Base-by-base conservation (phyloP, 2,888 invertebrate genomes). In the Drosophila pseudotakahashii region DNA sequence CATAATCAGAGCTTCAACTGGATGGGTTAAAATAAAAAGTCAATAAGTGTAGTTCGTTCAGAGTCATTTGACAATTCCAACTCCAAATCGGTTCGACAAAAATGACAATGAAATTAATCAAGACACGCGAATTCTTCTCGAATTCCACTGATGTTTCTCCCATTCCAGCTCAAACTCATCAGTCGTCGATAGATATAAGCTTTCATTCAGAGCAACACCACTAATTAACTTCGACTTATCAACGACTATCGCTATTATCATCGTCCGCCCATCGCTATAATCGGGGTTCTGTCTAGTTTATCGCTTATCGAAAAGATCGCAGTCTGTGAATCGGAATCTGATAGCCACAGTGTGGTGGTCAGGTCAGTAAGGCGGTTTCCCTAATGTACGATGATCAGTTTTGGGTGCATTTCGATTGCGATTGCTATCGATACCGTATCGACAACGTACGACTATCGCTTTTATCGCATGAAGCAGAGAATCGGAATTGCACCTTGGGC, bases 1-100 rank as follows among this genome's bases (percentile, higher is more conserved):
- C 59, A 55, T 59, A 55, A 59, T 55, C 57, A 59, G 41, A 59
- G 57, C 59, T 57, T 55, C 59, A 59, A 37, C 41, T 41, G 59
- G 57, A 59, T 59, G 36, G 52, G 23, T 52, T 52, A 4, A 37
- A 19, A 26, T 23, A 7, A 26, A 23, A 39, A 52, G 30, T 23
- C 59, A 55, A 55, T 54, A 53, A 39, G 30, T 55, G 57, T 59
- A 55, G 59, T 59, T 59, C 55, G 59, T 41, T 59, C 41, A 41
- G 32, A 52, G 37, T 16, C 57, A 58, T 30, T 51, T 37, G 30
- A 13, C n/a, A 52, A 52, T 39, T 23, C 4, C 37, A 58, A 39
- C 39, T 54, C 2, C n/a, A 59, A 54, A 53, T 57, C 53, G 37
- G n/a, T 53, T 30, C 37, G 36, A 36, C 52, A 9, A 7, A 52